Conservation (phyloP, 2,797 vertebrate species). For the Poeciliopsis presidionis region DNA sequence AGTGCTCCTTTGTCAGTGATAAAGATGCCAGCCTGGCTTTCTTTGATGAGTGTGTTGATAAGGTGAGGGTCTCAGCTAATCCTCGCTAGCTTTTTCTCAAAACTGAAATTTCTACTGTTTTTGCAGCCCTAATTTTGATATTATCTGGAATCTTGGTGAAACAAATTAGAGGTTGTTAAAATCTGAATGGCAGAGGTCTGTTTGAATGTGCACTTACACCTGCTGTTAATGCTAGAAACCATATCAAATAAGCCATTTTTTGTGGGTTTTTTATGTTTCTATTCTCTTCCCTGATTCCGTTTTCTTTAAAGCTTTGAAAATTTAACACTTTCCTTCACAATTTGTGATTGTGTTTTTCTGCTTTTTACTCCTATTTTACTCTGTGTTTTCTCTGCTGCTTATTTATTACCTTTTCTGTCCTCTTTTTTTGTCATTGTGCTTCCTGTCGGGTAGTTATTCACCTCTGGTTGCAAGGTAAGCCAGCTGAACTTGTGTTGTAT, state of each 20-base stretch:
- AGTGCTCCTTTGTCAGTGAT: constrained; percentile 98
- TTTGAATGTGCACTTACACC: neutral
- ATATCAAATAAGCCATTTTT: neutral
- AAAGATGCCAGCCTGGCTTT: constrained; percentile 97
- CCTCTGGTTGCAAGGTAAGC: constrained; percentile 80
- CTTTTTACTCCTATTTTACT: neutral
- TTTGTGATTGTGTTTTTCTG: neutral
- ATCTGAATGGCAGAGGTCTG: neutral
- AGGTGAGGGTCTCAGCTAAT: constrained; percentile 83
- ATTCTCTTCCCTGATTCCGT: neutral
- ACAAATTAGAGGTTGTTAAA: neutral
- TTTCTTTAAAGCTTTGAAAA: neutral
- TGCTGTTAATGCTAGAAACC: neutral
- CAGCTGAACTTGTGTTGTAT: constrained; percentile 6
- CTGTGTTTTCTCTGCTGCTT: constrained; percentile 13
- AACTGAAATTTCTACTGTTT: neutral
- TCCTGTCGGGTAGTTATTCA: constrained; percentile 77
- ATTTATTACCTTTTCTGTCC: constrained; percentile 38
- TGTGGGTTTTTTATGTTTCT: neutral
- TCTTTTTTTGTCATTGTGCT: constrained; percentile 30
- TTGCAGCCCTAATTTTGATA: neutral
- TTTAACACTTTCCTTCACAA: neutral
- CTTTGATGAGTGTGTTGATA: constrained; percentile 99
- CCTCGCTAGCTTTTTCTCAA: constrained; percentile 1
- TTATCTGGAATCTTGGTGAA: neutral